Conservation (phyloP, 2,888 invertebrate species). For the Miltochrista miniata region DNA sequence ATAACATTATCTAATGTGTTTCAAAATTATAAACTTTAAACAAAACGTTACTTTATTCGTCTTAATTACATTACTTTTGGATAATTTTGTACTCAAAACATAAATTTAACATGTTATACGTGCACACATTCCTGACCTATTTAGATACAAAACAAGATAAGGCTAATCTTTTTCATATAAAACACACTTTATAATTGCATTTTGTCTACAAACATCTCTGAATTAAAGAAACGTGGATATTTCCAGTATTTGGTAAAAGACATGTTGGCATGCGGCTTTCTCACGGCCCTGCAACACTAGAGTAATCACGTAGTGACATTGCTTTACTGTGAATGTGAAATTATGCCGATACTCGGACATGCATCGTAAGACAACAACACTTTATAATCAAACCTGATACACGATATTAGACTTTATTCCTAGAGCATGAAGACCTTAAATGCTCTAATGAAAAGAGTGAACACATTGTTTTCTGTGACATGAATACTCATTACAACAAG, state of each 20-base stretch:
- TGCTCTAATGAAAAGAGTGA: constrained; percentile 1
- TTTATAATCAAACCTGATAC: constrained; percentile 23
- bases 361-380: constrained; percentile 30
- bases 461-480: constrained; percentile 40
- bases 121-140: constrained; percentile 4
- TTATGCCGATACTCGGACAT: constrained; percentile 56
- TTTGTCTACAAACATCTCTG: constrained; percentile 16
- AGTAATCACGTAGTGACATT: constrained; percentile 52
- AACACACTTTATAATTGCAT: constrained; percentile 13
- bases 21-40: too few species aligned
- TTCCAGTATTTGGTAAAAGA: constrained; percentile 45
- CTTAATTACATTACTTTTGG: too few species aligned
- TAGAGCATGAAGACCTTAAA: constrained; percentile 2
- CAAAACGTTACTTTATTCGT: too few species aligned
- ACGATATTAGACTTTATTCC: constrained; percentile 30
- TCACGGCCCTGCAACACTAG: constrained; percentile 62
- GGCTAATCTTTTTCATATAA: neutral
- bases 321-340: constrained; percentile 63
- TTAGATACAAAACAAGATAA: constrained; percentile 3
- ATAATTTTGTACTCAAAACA: too few species aligned
- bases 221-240: constrained; percentile 34
- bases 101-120: too few species aligned
- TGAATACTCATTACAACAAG: constrained; percentile 45
- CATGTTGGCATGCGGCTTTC: constrained; percentile 63
- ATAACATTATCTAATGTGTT: too few species aligned